Base-by-base conservation (phyloP, 2,888 invertebrate species). In the Cremastinae sp. region DNA sequence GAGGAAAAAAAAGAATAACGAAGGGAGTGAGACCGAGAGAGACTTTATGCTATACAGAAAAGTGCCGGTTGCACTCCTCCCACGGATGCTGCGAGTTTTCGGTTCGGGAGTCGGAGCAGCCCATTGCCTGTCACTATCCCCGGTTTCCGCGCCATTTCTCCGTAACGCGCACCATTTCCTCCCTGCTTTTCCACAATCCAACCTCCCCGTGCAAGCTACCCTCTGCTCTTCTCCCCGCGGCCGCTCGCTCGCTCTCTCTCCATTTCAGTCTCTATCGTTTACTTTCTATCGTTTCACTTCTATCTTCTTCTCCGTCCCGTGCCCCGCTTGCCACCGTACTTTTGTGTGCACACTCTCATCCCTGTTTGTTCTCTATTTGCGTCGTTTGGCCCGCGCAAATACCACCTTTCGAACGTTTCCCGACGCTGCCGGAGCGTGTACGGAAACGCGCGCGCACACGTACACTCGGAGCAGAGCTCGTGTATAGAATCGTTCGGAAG, bases 81-180 rank as follows among this genome's bases (percentile, higher is more conserved):
- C 79, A 78, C 75, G 74, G 71, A 74, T 74, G 66, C 66, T 70
- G 73, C 53, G 75, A 77, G 81, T 81, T 81, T 81, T 81, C 73
- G 79, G 79, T 80, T 79, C 72, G 72, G 78, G 75, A 81, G 78
- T 78, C 74, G 79, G 78, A 79, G 79, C 79, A 80, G 80, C 81
- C 83, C 88, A 87, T 88, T 87, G 87, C 87, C 84, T 86, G 85
- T 88, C 88, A 86, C 89, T 89, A 89, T 90, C 89, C 89, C 87
- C 84, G 85, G 86, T 89, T 90, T 90, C 89, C 89, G 87, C 89
- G 87, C 89, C 89, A 90, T 90, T 90, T 90, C 89, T 84, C 86
- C 86, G 85, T 89, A 90, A 89, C 87, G 89, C 85, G 86, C 88
- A 84, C 90, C 89, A 90, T 90, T 90, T 90, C 89, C 88, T 89